Evolutionary conservation across 2,888 invertebrate genomes (phyloP).

Genomic region (Penaeus monodon): DNA sequence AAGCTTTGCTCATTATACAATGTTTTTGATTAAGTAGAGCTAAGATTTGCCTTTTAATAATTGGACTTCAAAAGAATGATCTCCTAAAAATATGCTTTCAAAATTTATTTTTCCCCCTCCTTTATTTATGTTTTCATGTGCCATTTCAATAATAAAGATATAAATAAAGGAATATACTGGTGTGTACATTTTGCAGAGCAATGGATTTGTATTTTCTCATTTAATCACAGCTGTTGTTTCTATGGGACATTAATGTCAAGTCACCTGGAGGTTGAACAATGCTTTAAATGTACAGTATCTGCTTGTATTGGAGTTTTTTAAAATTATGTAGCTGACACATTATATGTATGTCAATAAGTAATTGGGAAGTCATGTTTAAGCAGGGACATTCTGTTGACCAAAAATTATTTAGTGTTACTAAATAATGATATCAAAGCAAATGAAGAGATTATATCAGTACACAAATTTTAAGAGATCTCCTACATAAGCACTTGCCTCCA

Average conservation of each 20-base stretch:
- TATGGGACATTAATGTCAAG: not conserved
- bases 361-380: too few relatives aligned
- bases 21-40: too few relatives aligned
- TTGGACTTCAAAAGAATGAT: too few relatives aligned
- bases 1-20: too few relatives aligned
- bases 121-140: too few relatives aligned
- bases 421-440: too few relatives aligned
- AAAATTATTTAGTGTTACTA: not conserved
- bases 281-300: conserved; percentile 15
- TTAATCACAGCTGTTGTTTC: conserved; percentile 19
- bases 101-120: too few relatives aligned
- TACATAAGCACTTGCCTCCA: not conserved
- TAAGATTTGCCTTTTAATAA: too few relatives aligned
- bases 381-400: not conserved
- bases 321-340: not conserved
- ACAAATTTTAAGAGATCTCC: conserved; percentile 5
- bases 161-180: not conserved
- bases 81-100: too few relatives aligned
- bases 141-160: not conserved
- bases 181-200: not conserved
- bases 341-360: too few relatives aligned
- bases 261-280: conserved; percentile 6
- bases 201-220: conserved; percentile 5
- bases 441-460: not conserved
- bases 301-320: conserved; percentile 15